Evolutionary conservation across 2,888 invertebrate genomes (phyloP), one percentile per base, ranked within the genome.

Genomic region (Cryptosula pallasiana): DNA sequence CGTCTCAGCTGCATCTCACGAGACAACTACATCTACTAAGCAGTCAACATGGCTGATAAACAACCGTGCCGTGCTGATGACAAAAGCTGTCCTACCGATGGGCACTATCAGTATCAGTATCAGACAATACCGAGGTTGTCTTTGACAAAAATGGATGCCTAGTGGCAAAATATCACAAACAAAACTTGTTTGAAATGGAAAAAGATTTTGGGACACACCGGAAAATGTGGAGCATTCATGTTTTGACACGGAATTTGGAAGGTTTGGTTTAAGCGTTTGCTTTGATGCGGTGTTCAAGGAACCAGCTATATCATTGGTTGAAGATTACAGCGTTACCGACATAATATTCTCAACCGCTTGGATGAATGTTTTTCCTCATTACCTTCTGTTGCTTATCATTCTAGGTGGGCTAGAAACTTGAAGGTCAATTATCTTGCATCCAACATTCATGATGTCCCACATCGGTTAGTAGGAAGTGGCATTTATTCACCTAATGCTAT

Each of bases 41-140:
- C 92, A 0, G 86, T 91, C 0, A 92, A 92, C 81, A 81, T 91
- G 0, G 87, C 88, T 0, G 92, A 92, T 81, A 85, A 86, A 23
- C 86, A 89, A 75, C 83, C 87, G 71, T 91, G 91, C 78, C 81
- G 81, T 20, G 72, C 0, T 54, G 35, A 57, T 20, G 76, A 77
- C 36, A 72, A 74, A 0, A 69, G 72, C 5, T 82, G 81, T 69
- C 80, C 80, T 0, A 13, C 25, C 0, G 78, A 79, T 55, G 78
- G 78, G 0, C 76, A 76, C 55, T 80, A 76, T 69, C 79, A 80
- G 71, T 93, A 90, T 85, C n/a, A n/a, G n/a, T n/a, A n/a, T n/a
- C n/a, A n/a, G n/a, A n/a, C n/a, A 94, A 93, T 78, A 91, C 92
- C 0, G 90, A 93, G 79, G 89, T 93, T 0, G 92, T 90, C 0